phyloP scores from a whole-genome alignment of 1,140 invertebrate species.

The Drosophila rhopaloa region DNA sequence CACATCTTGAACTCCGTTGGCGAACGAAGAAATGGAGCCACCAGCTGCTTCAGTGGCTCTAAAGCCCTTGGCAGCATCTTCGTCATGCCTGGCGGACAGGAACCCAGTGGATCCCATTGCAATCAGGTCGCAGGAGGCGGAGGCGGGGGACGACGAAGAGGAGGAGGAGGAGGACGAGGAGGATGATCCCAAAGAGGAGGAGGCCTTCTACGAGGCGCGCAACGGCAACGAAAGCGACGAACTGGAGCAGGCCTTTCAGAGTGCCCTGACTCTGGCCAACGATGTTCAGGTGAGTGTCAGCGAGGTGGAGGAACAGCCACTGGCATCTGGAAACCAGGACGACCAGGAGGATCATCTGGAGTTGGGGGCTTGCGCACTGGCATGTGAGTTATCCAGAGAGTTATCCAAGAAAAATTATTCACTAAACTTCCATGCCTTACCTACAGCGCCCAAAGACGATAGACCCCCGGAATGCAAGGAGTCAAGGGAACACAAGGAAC shows the following conservation, averaged over 20 bases:
- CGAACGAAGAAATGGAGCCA: conserved; percentile 25
- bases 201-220: conserved; percentile 66
- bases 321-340: not conserved
- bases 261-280: conserved; percentile 64
- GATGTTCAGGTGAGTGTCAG: conserved; percentile 65
- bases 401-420: not conserved
- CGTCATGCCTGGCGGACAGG: conserved; percentile 33
- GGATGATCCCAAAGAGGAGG: conserved; percentile 58
- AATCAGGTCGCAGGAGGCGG: conserved; percentile 33
- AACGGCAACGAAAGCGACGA: conserved; percentile 72
- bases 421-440: no score
- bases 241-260: conserved; percentile 69
- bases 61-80: conserved; percentile 21
- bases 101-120: conserved; percentile 21
- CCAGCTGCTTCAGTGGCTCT: conserved; percentile 33
- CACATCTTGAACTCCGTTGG: conserved; percentile 16
- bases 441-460: conserved; percentile 18
- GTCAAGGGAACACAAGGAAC: conserved; percentile 4
- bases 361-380: conserved; percentile 12
- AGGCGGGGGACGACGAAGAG: conserved; percentile 31
- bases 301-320: conserved; percentile 32
- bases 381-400: conserved; percentile 10
- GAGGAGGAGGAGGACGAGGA: conserved; percentile 46
- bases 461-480: not conserved
- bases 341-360: conserved; percentile 1